These are phyloP conservation scores for Oxystoma pomonae DNA, from an alignment of 2,888 invertebrate species.

Conservation along the genomic window DNA sequence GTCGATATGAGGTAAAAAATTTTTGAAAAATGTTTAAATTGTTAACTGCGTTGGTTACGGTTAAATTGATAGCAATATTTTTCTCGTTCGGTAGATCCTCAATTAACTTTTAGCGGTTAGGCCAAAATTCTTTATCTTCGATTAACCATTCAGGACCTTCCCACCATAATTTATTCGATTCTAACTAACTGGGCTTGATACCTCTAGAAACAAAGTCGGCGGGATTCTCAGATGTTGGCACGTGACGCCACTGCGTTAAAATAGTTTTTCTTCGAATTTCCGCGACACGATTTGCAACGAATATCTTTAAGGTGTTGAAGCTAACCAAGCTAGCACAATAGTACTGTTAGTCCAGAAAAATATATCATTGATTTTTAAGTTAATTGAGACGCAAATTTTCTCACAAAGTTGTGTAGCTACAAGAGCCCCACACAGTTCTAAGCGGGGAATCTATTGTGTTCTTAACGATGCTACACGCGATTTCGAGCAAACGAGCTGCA, in stretches of 20 bases:
- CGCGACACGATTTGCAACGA: no score
- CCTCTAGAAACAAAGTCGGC: not conserved
- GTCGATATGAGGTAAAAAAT: no score
- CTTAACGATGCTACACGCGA: not conserved
- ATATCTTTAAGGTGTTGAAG: no score
- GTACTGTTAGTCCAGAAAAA: no score
- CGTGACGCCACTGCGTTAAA: no score
- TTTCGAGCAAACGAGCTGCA: not conserved
- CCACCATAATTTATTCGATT: not conserved
- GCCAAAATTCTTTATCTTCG: not conserved
- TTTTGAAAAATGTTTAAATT: no score
- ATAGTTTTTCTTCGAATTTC: no score
- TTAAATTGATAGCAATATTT: no score
- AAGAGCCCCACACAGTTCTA: not conserved
- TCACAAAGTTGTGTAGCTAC: not conserved
- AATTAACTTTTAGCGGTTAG: not conserved
- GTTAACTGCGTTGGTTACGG: no score
- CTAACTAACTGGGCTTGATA: not conserved
- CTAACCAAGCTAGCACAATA: no score
- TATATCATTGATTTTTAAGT: no score
- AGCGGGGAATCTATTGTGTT: not conserved
- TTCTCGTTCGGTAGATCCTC: not conserved
- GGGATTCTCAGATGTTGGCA: not conserved
- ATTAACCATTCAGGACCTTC: not conserved
- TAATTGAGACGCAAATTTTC: no score